phyloP scores from a whole-genome alignment of 2,797 vertebrate species.

The Karalla daura region DNA sequence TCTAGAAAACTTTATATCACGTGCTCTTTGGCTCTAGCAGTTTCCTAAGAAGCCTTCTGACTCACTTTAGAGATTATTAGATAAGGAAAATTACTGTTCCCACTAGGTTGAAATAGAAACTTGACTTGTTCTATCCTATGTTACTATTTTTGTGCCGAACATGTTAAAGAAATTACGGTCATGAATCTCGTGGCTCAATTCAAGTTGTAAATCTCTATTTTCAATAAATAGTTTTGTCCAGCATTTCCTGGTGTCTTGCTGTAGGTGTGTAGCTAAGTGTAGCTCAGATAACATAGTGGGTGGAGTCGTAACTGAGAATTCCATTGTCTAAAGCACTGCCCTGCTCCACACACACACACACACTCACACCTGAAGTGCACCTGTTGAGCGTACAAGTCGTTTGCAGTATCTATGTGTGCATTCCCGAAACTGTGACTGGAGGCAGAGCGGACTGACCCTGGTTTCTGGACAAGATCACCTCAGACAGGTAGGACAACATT shows the following conservation, averaged over 20 bases:
- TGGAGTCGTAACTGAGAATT: conserved; percentile 59
- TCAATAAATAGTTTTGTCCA: conserved; percentile 33
- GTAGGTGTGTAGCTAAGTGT: conserved; percentile 27
- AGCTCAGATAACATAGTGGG: conserved; percentile 70
- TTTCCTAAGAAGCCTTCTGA: neutral
- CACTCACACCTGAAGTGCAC: conserved; percentile 57
- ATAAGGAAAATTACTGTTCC: neutral
- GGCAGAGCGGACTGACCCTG: neutral
- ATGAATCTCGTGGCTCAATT: neutral
- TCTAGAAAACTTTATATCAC: neutral
- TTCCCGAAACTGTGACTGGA: conserved; percentile 39
- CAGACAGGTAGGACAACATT: conserved; percentile 63
- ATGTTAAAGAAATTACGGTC: neutral
- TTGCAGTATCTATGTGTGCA: conserved; percentile 11
- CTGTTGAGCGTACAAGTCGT: conserved; percentile 42
- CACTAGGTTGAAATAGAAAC: neutral
- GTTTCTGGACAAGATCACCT: conserved; percentile 7
- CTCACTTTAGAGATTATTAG: neutral
- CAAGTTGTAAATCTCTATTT: conserved; percentile 3
- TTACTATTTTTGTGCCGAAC: neutral
- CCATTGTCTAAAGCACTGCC: conserved; percentile 50
- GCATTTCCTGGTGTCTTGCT: conserved; percentile 45
- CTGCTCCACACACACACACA: conserved; percentile 45
- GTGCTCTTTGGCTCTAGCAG: neutral
- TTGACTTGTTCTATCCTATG: neutral